A percentile compares a stretch with the other conserved stretches of the same genome.
phyloP scores from a whole-genome alignment of 2,797 vertebrate genomes.

The Clarias fuscus region DNA sequence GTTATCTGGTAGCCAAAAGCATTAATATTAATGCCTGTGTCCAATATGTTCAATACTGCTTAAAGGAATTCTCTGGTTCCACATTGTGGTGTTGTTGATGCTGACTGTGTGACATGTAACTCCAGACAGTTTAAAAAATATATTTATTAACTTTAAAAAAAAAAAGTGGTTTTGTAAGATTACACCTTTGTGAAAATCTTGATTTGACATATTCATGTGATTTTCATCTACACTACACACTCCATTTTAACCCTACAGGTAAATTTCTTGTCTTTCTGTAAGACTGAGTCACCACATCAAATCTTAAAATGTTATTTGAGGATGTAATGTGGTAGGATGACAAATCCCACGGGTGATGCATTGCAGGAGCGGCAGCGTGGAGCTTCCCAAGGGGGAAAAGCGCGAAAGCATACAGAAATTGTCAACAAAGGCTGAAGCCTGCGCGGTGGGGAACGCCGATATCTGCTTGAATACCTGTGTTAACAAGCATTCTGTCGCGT shows the following conservation, averaged over 20 bases:
- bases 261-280: not conserved
- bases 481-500: slow-evolving; percentile 60
- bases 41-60: too few relatives aligned
- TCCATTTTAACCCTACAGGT: not conserved
- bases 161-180: too few relatives aligned
- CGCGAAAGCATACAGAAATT: slow-evolving; percentile 55
- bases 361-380: not conserved
- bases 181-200: not conserved
- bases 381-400: slow-evolving; percentile 52
- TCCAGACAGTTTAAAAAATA: too few relatives aligned
- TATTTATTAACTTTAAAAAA: too few relatives aligned
- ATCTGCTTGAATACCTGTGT: slow-evolving; percentile 56
- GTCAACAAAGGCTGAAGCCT: slow-evolving; percentile 49
- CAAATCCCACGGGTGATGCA: slow-evolving; percentile 11
- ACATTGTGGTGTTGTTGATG: not conserved
- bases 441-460: slow-evolving; percentile 57
- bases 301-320: not conserved
- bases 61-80: too few relatives aligned
- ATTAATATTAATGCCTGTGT: too few relatives aligned
- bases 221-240: not conserved
- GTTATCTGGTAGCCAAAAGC: too few relatives aligned
- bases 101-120: not conserved
- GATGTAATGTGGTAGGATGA: not conserved
- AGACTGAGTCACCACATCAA: not conserved
- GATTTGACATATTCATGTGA: not conserved